A percentile compares a stretch with the other conserved stretches of the same genome.
Conservation (phyloP, 2,888 invertebrate species). For the Andrena dorsata region DNA sequence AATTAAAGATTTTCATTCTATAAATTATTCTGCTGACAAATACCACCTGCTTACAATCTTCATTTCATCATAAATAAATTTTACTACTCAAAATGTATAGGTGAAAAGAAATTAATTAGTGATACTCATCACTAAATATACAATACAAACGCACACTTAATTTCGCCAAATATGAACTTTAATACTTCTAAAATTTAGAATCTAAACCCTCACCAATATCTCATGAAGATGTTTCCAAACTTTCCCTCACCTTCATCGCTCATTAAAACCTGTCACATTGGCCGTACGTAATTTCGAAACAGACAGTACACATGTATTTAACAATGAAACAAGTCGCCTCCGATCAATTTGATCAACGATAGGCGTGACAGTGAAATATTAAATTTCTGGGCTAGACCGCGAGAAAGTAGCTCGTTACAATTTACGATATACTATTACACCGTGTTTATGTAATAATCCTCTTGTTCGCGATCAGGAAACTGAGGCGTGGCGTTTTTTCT, state of each 20-base stretch:
- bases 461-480: constrained; percentile 7
- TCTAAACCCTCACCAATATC: too few relatives aligned
- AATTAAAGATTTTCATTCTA: too few relatives aligned
- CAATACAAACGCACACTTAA: too few relatives aligned
- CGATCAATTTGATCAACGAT: constrained; percentile 14
- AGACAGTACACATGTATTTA: background rate
- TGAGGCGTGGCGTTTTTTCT: background rate
- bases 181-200: too few relatives aligned
- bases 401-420: constrained; percentile 35
- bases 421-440: constrained; percentile 8
- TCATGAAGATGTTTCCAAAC: too few relatives aligned
- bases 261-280: background rate
- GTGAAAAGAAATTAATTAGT: too few relatives aligned
- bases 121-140: too few relatives aligned
- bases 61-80: too few relatives aligned
- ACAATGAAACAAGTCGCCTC: background rate
- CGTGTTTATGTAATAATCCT: constrained; percentile 19
- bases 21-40: too few relatives aligned
- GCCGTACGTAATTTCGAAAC: background rate
- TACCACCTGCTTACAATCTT: too few relatives aligned
- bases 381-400: constrained; percentile 5
- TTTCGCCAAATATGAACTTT: too few relatives aligned
- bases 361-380: constrained; percentile 46
- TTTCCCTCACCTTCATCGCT: background rate
- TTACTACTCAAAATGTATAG: too few relatives aligned